These are phyloP conservation scores for Myopa tessellatipennis DNA, from an alignment of 2,888 invertebrate species.

Conservation along the genomic window DNA sequence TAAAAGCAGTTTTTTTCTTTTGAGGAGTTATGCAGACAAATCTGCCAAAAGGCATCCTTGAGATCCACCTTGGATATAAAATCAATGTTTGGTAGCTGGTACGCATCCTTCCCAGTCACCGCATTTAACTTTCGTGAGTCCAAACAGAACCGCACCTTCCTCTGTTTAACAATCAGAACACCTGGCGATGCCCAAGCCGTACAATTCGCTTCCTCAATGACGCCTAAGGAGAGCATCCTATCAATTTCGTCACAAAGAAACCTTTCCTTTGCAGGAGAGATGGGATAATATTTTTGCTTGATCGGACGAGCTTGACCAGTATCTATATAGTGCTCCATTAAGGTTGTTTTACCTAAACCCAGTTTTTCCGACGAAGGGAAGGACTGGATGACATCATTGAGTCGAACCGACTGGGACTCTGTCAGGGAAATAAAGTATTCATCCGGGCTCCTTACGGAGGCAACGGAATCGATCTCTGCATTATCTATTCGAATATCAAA, in stretches of 20 bases:
- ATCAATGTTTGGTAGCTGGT: constrained; percentile 40
- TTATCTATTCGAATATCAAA: background rate
- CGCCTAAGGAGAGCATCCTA: constrained; percentile 36
- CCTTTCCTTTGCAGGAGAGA: constrained; percentile 28
- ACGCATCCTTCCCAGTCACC: too few relatives aligned
- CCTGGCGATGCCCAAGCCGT: background rate
- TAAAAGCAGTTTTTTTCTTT: constrained; percentile 41
- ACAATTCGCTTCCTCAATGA: constrained; percentile 51
- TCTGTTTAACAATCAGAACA: too few relatives aligned
- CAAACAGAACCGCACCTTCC: too few relatives aligned
- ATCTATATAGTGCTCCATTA: constrained; percentile 6
- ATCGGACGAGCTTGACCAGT: background rate
- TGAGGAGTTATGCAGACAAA: constrained; percentile 24
- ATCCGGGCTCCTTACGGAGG: too few relatives aligned
- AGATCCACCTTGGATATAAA: constrained; percentile 39
- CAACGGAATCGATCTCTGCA: background rate
- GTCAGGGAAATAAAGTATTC: background rate
- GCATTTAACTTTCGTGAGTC: too few relatives aligned
- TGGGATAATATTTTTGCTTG: background rate
- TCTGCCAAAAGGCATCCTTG: constrained; percentile 40
- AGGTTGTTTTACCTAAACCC: constrained; percentile 2
- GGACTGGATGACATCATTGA: too few relatives aligned
- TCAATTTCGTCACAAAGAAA: constrained; percentile 38
- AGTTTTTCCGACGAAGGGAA: background rate
- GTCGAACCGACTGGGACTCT: background rate